These are phyloP conservation scores for Contarinia nasturtii DNA, from an alignment of 1,140 invertebrate genomes.

Conservation along the genomic window DNA sequence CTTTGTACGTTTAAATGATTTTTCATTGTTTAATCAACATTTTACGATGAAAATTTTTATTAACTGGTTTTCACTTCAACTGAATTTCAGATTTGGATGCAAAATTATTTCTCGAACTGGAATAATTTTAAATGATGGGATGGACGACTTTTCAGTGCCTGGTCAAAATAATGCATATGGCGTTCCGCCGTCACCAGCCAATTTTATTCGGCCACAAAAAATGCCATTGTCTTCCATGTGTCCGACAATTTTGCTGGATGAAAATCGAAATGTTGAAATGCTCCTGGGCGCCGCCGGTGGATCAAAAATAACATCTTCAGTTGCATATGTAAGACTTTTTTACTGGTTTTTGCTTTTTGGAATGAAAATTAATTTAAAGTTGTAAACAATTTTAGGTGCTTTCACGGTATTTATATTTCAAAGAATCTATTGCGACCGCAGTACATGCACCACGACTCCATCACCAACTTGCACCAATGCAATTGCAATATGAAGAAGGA, in stretches of 20 bases:
- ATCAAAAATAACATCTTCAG: constrained; percentile 68
- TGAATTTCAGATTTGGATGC: not conserved
- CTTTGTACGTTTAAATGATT: constrained; percentile 40
- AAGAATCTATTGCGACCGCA: constrained; percentile 52
- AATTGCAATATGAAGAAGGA: constrained; percentile 51
- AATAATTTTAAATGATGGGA: constrained; percentile 84
- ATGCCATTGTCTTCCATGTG: constrained; percentile 81
- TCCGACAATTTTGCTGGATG: constrained; percentile 56
- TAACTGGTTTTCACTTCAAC: not conserved
- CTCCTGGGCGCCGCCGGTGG: constrained; percentile 77
- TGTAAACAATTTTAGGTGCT: constrained; percentile 33
- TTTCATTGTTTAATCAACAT: not conserved
- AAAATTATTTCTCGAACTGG: constrained; percentile 34
- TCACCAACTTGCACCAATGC: constrained; percentile 66
- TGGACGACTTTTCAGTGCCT: constrained; percentile 88
- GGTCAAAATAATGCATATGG: constrained; percentile 56
- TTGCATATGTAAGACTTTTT: constrained; percentile 38
- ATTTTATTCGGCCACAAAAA: constrained; percentile 62
- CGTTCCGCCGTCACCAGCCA: constrained; percentile 57
- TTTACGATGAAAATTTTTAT: not conserved
- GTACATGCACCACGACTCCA: constrained; percentile 70
- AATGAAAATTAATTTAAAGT: not conserved
- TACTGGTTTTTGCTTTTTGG: not conserved
- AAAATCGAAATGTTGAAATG: constrained; percentile 39
- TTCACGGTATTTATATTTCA: constrained; percentile 54